Evolutionary conservation across 2,797 vertebrate genomes (phyloP).

Genomic region (Alauda arvensis): DNA sequence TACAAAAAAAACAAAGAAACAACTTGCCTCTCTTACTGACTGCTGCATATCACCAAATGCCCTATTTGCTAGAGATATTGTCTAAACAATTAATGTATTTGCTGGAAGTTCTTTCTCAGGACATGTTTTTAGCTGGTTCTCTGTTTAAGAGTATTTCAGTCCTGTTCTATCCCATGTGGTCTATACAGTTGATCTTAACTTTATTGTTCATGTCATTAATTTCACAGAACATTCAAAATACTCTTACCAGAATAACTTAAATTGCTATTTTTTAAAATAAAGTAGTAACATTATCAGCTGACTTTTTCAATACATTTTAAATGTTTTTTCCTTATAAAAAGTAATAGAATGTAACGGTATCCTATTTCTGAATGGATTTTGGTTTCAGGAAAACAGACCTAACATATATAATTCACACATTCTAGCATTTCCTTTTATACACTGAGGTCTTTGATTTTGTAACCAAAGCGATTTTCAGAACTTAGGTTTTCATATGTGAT

Average conservation of each 20-base stretch:
- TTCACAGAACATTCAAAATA: neutral
- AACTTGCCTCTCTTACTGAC: neutral
- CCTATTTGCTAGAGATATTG: neutral
- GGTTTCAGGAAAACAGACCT: neutral
- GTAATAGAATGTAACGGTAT: neutral
- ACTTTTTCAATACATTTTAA: neutral
- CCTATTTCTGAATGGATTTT: neutral
- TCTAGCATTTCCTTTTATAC: neutral
- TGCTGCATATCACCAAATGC: neutral
- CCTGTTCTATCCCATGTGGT: neutral
- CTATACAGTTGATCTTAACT: neutral
- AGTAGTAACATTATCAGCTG: neutral
- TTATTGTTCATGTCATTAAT: neutral
- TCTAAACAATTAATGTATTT: neutral
- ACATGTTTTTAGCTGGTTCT: neutral
- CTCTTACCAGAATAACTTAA: neutral
- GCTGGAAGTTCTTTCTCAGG: conserved; percentile 16
- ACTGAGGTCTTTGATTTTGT: neutral
- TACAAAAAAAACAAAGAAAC: neutral
- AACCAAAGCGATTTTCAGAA: neutral
- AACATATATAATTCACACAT: neutral
- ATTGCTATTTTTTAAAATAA: neutral
- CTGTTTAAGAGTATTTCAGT: conserved; percentile 9
- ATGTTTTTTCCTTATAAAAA: neutral
- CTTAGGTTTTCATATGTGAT: neutral